phyloP scores from a whole-genome alignment of 1,140 invertebrate species.

The Aphis craccivora region DNA sequence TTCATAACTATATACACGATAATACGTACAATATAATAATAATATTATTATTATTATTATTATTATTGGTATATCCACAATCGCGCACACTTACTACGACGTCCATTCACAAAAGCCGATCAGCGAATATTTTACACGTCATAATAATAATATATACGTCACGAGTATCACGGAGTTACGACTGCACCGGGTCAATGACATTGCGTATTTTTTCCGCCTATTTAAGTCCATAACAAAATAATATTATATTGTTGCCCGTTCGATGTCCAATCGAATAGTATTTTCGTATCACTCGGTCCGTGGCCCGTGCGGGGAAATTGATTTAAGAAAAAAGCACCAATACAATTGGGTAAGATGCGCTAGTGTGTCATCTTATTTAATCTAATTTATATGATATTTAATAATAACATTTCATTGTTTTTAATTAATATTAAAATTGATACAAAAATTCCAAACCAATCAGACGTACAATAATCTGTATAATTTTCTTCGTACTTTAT shows the following conservation, averaged over 20 bases:
- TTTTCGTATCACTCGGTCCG: not conserved
- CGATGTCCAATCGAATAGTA: not conserved
- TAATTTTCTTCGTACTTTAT: no score
- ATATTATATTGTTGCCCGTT: not conserved
- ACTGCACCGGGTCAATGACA: not conserved
- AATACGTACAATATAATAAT: not conserved
- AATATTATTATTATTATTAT: not conserved
- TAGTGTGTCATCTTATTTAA: no score
- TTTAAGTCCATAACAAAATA: not conserved
- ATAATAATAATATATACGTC: not conserved
- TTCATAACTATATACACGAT: not conserved
- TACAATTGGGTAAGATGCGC: no score
- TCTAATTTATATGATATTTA: no score
- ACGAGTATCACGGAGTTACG: no score
- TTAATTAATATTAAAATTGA: no score
- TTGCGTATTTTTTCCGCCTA: not conserved
- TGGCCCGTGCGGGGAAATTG: no score
- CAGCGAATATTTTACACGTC: not conserved
- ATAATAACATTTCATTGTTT: no score
- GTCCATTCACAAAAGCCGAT: not conserved
- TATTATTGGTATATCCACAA: no score
- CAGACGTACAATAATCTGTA: no score
- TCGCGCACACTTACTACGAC: not conserved
- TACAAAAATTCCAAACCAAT: no score
- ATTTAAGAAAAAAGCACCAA: no score